These are phyloP conservation scores for Polypterus bichir DNA, from an alignment of 2,113 vertebrate species.

Conservation along the genomic window DNA sequence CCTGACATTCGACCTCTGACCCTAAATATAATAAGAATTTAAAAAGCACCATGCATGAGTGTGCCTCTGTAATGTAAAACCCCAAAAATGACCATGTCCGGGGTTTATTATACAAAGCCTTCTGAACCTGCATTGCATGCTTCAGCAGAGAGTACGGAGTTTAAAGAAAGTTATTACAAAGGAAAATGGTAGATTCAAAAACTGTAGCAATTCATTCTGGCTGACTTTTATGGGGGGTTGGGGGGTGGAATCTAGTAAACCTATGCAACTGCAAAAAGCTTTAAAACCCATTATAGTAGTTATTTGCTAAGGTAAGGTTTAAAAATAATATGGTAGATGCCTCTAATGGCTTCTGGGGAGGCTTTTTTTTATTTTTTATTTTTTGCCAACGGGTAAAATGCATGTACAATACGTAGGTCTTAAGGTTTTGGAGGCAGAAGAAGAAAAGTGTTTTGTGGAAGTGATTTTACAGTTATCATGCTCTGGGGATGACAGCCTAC, in stretches of 20 bases:
- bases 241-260: not conserved
- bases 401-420: slow-evolving; percentile 48
- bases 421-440: slow-evolving; percentile 65
- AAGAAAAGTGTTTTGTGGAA: slow-evolving; percentile 73
- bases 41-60: slow-evolving; percentile 96
- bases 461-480: slow-evolving; percentile 85
- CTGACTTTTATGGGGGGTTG: slow-evolving; percentile 56
- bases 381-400: slow-evolving; percentile 38
- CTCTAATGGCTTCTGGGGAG: slow-evolving; percentile 38
- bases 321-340: slow-evolving; percentile 38
- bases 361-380: slow-evolving; percentile 16
- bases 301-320: slow-evolving; percentile 56
- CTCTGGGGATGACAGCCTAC: slow-evolving; percentile 82
- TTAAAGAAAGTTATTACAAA: slow-evolving; percentile 60
- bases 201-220: slow-evolving; percentile 49
- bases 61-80: slow-evolving; percentile 83
- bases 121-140: slow-evolving; percentile 61
- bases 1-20: slow-evolving; percentile 82
- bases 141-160: slow-evolving; percentile 54
- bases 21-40: slow-evolving; percentile 97
- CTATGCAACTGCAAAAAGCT: slow-evolving; percentile 33
- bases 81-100: slow-evolving; percentile 78
- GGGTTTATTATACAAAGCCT: slow-evolving; percentile 77
- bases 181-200: slow-evolving; percentile 50
- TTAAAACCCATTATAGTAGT: slow-evolving; percentile 55